Percentiles rank a stretch among this genome's conserved stretches.
Conservation (phyloP, 37 sponge, comb jelly and placozoan genomes). For the Hormiphora californensis region DNA sequence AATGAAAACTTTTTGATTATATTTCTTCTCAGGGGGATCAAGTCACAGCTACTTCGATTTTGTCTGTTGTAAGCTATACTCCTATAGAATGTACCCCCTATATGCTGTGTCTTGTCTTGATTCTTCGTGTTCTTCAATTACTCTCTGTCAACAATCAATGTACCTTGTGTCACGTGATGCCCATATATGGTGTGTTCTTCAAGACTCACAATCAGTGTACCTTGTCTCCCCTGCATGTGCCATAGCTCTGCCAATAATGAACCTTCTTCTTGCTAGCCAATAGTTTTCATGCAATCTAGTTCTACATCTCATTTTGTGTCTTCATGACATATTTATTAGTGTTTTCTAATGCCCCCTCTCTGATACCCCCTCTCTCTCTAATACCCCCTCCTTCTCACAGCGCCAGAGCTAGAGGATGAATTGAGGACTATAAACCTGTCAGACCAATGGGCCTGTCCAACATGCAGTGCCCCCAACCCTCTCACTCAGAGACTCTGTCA, state of each 20-base stretch:
- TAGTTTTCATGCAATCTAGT: neutral
- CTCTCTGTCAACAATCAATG: too few species aligned
- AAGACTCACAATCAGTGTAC: too few species aligned
- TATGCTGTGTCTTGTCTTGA: neutral
- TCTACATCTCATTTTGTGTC: neutral
- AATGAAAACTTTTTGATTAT: neutral
- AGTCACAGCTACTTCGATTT: neutral
- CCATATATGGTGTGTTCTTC: too few species aligned
- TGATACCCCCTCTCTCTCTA: neutral
- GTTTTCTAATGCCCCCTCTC: neutral
- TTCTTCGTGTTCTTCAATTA: neutral
- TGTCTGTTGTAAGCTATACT: neutral
- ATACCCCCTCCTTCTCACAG: neutral
- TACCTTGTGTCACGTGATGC: too few species aligned
- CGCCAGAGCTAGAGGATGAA: neutral
- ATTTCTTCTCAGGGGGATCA: neutral
- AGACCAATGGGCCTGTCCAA: slow-evolving; percentile 47
- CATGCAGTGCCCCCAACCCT: neutral
- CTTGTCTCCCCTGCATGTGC: too few species aligned
- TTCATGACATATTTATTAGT: neutral
- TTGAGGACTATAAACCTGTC: neutral
- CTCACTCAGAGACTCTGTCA: neutral
- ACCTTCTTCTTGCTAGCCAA: too few species aligned
- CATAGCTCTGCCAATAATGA: too few species aligned
- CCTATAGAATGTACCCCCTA: neutral